Percentiles rank a stretch among this genome's conserved stretches.
Evolutionary conservation across 2,113 vertebrate species (phyloP).

Genomic region (Ia io): DNA sequence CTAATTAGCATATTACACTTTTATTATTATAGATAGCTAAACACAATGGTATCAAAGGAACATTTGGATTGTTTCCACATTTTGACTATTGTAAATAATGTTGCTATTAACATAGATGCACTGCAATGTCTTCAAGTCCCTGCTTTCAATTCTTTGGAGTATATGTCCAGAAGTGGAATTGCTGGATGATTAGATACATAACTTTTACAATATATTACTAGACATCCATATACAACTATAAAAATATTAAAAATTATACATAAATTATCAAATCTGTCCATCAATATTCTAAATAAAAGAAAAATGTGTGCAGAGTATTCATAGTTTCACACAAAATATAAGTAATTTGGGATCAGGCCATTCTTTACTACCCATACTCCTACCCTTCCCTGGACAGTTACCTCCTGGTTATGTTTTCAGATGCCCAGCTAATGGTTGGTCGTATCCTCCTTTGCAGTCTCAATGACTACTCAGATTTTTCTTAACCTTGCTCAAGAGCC

Average conservation of each 20-base stretch:
- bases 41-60: neutral
- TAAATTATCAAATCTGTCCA: neutral
- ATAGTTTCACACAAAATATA: neutral
- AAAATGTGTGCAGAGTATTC: neutral
- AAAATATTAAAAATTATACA: neutral
- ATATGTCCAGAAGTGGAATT: neutral
- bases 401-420: neutral
- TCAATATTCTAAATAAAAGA: neutral
- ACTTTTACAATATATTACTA: neutral
- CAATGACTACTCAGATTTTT: no score
- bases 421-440: neutral
- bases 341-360: no score
- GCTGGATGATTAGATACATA: neutral
- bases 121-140: neutral
- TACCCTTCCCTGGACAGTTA: neutral
- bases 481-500: neutral
- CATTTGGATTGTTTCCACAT: neutral
- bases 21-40: neutral
- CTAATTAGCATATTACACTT: no score
- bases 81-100: neutral
- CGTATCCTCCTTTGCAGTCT: fast-evolving
- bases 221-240: neutral
- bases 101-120: neutral
- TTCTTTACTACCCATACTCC: neutral
- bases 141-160: neutral